Conservation (phyloP, 2,888 invertebrate genomes). For the Temnothorax unifasciatus region DNA sequence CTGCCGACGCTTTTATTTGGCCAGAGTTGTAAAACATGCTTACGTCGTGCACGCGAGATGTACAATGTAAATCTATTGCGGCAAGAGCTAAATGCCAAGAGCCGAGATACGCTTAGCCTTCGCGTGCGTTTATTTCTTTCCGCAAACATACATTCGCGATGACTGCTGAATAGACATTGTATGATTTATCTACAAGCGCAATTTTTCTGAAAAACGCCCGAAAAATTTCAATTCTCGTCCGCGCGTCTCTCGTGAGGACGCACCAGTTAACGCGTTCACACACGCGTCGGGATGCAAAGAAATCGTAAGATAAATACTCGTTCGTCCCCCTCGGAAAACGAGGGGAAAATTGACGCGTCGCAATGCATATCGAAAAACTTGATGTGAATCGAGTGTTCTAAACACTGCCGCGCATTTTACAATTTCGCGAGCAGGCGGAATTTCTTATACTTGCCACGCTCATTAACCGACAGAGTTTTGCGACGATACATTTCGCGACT, state of each 20-base stretch:
- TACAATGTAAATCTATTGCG: slow-evolving; percentile 45
- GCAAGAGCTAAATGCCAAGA: slow-evolving; percentile 24
- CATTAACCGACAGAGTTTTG: neutral
- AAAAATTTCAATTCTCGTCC: neutral
- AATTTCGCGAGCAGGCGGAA: neutral
- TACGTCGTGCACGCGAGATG: slow-evolving; percentile 17
- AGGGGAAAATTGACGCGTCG: neutral
- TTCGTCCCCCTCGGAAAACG: neutral
- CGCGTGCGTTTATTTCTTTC: slow-evolving; percentile 11
- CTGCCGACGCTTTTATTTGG: slow-evolving; percentile 43
- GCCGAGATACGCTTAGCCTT: neutral
- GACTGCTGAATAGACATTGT: slow-evolving; percentile 24
- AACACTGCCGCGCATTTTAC: neutral
- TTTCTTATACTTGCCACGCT: neutral
- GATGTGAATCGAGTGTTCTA: neutral
- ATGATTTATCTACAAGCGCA: neutral
- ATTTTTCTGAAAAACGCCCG: neutral
- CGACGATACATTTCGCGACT: neutral
- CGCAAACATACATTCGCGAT: neutral
- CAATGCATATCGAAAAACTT: slow-evolving; percentile 19
- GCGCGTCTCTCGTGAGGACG: neutral
- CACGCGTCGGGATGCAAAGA: neutral
- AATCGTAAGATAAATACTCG: neutral
- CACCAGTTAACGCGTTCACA: neutral
- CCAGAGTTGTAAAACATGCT: slow-evolving; percentile 40